Evolutionary conservation across 2,113 vertebrate genomes (phyloP).

Genomic region (Meleagris gallopavo): DNA sequence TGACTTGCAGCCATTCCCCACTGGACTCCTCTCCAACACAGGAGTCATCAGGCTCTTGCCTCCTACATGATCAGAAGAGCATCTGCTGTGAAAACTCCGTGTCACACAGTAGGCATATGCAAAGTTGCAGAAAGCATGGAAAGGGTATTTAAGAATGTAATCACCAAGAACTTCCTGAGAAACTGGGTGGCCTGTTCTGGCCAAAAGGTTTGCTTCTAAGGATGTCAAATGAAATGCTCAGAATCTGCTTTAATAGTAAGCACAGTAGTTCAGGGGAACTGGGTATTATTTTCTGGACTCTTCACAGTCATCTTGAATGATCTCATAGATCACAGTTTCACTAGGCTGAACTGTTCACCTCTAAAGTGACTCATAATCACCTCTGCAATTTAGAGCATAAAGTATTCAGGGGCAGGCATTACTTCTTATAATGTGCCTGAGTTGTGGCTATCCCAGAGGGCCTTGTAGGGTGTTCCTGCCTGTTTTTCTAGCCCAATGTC

Average conservation of each 20-base stretch:
- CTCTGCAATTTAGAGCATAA: not conserved
- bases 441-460: not conserved
- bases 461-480: not conserved
- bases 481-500: not conserved
- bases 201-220: not conserved
- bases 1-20: not conserved
- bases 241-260: not conserved
- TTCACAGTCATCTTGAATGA: not conserved
- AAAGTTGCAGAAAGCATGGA: not conserved
- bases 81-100: not conserved
- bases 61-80: not conserved
- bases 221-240: not conserved
- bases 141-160: not conserved
- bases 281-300: not conserved
- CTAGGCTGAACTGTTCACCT: not conserved
- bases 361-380: not conserved
- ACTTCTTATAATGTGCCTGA: not conserved
- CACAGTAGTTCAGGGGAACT: not conserved
- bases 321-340: not conserved
- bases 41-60: not conserved
- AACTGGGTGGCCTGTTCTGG: not conserved
- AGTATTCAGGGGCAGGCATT: not conserved
- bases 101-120: not conserved
- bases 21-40: not conserved
- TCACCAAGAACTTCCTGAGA: not conserved